Evolutionary conservation across 2,113 vertebrate genomes (phyloP).

Genomic region (Sminthopsis crassicaudata): DNA sequence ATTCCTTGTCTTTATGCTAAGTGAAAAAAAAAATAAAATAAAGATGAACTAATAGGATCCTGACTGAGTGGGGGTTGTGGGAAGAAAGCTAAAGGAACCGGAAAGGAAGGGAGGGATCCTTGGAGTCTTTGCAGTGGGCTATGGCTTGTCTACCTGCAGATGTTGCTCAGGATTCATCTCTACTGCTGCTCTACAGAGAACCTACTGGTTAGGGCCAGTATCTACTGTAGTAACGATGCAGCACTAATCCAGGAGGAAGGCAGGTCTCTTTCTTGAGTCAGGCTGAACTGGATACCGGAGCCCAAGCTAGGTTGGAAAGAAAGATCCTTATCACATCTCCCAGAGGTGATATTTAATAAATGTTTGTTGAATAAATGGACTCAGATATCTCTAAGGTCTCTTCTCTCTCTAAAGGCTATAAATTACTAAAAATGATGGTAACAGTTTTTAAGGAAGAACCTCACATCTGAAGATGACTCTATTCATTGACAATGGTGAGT

Average conservation of each 20-base stretch:
- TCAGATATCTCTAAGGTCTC: background rate
- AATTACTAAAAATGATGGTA: background rate
- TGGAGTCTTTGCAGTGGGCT: background rate
- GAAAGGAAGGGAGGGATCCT: background rate
- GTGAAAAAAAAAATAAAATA: background rate
- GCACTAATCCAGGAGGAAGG: background rate
- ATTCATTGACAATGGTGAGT: background rate
- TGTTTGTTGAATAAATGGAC: background rate
- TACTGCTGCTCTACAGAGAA: background rate
- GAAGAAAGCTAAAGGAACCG: background rate
- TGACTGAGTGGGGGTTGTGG: background rate
- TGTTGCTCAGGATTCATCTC: background rate
- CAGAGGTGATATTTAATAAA: background rate
- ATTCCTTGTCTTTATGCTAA: background rate
- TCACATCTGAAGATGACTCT: background rate
- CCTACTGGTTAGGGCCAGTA: background rate
- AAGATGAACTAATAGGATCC: background rate
- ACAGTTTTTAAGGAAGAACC: background rate
- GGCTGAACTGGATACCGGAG: background rate
- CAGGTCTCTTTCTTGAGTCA: background rate
- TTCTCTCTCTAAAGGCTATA: background rate
- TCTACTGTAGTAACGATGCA: background rate
- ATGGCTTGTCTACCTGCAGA: background rate
- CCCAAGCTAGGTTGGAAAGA: background rate
- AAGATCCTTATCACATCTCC: background rate